A percentile compares a stretch with the other conserved stretches of the same genome.
These are phyloP conservation scores for Agapornis roseicollis DNA, from an alignment of 2,113 vertebrate species.

Conservation along the genomic window DNA sequence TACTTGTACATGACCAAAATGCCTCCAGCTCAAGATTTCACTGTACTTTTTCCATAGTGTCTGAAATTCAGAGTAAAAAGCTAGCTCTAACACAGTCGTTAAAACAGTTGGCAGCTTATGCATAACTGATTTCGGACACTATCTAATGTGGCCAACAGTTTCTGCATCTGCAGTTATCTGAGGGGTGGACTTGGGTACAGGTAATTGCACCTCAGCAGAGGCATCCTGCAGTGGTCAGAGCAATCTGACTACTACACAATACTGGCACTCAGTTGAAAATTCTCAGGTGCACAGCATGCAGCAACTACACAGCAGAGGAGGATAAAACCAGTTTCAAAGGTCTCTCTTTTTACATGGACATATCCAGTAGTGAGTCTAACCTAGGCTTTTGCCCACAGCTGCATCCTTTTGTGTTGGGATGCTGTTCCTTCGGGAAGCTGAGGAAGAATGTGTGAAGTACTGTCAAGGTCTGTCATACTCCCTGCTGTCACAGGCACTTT, in stretches of 20 bases:
- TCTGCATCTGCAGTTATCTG: not conserved
- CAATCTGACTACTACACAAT: not conserved
- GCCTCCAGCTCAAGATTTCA: conserved; percentile 59
- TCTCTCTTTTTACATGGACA: not conserved
- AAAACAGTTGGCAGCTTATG: not conserved
- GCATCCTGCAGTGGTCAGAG: not conserved
- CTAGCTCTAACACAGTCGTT: not conserved
- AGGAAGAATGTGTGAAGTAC: not conserved
- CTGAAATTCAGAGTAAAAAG: not conserved
- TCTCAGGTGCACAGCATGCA: not conserved
- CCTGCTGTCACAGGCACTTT: not conserved
- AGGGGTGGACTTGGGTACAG: not conserved
- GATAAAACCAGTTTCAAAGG: not conserved
- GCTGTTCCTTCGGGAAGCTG: not conserved
- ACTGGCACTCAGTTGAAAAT: not conserved
- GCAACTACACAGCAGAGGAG: not conserved
- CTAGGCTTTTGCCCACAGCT: not conserved
- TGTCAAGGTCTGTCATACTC: not conserved
- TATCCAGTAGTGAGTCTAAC: not conserved
- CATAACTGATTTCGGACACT: not conserved
- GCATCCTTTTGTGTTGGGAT: not conserved
- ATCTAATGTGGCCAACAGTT: not conserved
- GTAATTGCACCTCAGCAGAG: not conserved
- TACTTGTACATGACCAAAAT: conserved; percentile 34
- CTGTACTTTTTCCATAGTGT: not conserved